Evolutionary conservation across 2,888 invertebrate species (phyloP), one percentile per base, ranked within the genome.

Genomic region (Rotaria macrura): DNA sequence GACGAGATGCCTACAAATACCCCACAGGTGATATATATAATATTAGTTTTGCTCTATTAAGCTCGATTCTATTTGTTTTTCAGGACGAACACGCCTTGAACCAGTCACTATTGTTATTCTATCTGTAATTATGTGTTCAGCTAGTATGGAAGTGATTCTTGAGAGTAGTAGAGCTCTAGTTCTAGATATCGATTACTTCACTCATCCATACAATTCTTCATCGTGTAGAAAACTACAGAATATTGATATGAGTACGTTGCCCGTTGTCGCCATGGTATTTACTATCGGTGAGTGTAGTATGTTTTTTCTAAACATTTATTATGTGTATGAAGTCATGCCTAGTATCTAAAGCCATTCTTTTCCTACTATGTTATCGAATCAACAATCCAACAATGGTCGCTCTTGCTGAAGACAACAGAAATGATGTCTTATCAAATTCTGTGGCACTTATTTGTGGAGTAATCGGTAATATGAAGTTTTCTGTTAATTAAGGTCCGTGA

Each of bases 391-490:
- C 90, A 0, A 89, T 91, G 10, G 88, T 89, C 74, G 91, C 91
- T 0, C 88, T 92, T 34, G 90, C 91, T 4, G 90, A 90, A 88
- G 92, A 92, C 87, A 92, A 92, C 87, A 88, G 92, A 17, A 92
- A 92, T 87, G 92, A 92, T 87, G 90, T 91, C 38, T 72, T 92
- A 52, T 92, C 91, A 20, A 92, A 92, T 87, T 87, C 89, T 38
- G 89, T 90, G 1, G 92, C 92, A 20, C 88, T 92, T 9, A 87
- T 90, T 20, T 92, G 91, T 88, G 92, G 91, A 38, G 90, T 90
- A 85, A 88, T 92, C 55, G 91, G 88, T 88, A 85, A 52, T 20
- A 23, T 23, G 20, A 52, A 2, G 23, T 7, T 5, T 20, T 23
- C 23, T 23, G 23, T 5, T 52, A 23, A 49, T 17, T 17, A 49